A percentile compares a stretch with the other conserved stretches of the same genome.
phyloP scores from a whole-genome alignment of 2,888 invertebrate species.

The Adelognathus sp. region DNA sequence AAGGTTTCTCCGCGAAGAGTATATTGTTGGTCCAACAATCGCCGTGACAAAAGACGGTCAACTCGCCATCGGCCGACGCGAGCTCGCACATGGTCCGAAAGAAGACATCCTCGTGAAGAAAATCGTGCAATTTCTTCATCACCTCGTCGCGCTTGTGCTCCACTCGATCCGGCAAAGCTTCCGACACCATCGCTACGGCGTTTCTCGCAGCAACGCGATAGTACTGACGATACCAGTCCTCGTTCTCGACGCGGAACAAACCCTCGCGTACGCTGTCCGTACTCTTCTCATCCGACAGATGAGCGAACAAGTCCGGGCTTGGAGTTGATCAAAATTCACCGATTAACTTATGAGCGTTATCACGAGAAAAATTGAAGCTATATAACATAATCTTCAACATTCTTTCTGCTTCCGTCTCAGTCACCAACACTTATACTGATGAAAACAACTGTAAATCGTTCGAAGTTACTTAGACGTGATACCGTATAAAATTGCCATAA shows the following conservation, averaged over 20 bases:
- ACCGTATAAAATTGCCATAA: too few relatives aligned
- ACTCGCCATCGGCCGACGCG: slow-evolving; percentile 84
- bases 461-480: too few relatives aligned
- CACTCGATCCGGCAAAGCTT: slow-evolving; percentile 76
- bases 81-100: slow-evolving; percentile 87
- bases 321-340: neutral
- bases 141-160: slow-evolving; percentile 82
- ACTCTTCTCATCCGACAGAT: slow-evolving; percentile 69
- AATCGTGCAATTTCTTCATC: slow-evolving; percentile 84
- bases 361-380: too few relatives aligned
- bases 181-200: slow-evolving; percentile 85
- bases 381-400: too few relatives aligned
- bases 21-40: slow-evolving; percentile 91
- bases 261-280: slow-evolving; percentile 81
- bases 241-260: slow-evolving; percentile 86
- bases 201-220: slow-evolving; percentile 86
- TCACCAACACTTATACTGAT: too few relatives aligned
- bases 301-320: slow-evolving; percentile 77
- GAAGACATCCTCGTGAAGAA: slow-evolving; percentile 85
- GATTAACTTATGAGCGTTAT: neutral
- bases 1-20: slow-evolving; percentile 83
- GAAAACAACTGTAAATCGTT: too few relatives aligned
- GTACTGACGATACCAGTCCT: slow-evolving; percentile 87
- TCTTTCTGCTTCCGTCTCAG: too few relatives aligned
- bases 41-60: slow-evolving; percentile 88